A percentile compares a stretch with the other conserved stretches of the same genome.
Evolutionary conservation across 2,797 vertebrate species (phyloP).

Genomic region (Nyctalus aviator): DNA sequence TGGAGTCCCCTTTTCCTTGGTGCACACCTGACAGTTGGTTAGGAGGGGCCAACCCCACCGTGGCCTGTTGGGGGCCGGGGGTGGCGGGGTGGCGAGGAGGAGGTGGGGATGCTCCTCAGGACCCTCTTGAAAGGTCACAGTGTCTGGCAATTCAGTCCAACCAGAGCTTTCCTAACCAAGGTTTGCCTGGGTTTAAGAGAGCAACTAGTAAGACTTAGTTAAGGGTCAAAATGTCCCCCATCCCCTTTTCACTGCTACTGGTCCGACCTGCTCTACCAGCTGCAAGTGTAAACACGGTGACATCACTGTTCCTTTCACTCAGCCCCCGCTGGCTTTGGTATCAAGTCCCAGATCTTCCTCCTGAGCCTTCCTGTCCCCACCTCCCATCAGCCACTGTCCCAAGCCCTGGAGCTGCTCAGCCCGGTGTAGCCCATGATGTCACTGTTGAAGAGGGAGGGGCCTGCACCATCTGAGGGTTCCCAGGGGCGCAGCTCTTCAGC

Average conservation of each 20-base stretch:
- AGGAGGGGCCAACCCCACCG: neutral
- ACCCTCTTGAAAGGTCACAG: neutral
- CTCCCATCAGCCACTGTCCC: neutral
- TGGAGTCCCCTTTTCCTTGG: neutral
- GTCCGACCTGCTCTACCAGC: slow-evolving; percentile 56
- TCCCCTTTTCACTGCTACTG: neutral
- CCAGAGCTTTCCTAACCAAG: neutral
- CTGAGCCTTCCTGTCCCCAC: neutral
- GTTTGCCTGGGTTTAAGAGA: neutral
- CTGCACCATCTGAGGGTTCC: neutral
- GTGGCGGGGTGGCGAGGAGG: no score
- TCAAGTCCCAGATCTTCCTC: neutral
- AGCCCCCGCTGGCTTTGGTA: neutral
- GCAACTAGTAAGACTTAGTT: neutral
- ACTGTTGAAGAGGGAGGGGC: neutral
- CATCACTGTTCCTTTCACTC: neutral
- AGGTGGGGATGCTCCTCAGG: neutral
- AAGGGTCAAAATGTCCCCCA: neutral
- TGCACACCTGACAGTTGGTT: neutral
- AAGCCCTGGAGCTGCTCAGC: neutral
- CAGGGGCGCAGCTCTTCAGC: neutral
- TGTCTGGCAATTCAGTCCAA: neutral
- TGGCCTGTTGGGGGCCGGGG: neutral
- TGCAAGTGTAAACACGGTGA: neutral
- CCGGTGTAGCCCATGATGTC: neutral